Evolutionary conservation across 2,113 vertebrate species (phyloP).

Genomic region (Actinemys pallida): DNA sequence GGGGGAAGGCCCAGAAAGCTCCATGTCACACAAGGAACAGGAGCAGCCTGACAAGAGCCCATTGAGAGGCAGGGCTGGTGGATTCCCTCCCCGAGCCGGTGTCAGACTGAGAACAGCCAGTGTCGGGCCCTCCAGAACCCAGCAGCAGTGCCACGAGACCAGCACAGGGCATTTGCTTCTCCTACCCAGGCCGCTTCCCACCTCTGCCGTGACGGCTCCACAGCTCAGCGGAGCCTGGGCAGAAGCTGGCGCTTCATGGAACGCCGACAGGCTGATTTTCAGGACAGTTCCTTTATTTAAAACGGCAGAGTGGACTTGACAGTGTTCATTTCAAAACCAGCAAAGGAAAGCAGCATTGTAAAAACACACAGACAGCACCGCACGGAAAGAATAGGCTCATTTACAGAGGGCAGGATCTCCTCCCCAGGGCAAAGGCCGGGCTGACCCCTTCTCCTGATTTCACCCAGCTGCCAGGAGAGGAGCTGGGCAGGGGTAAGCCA

Average conservation of each 20-base stretch:
- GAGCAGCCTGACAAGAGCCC: background rate
- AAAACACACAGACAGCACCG: background rate
- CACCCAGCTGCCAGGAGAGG: background rate
- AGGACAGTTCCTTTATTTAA: conserved; percentile 62
- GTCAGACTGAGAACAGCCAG: too few relatives aligned
- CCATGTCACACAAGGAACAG: background rate
- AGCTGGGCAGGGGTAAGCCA: background rate
- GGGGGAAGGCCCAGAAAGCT: background rate
- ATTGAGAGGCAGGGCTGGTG: background rate
- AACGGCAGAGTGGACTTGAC: conserved; percentile 8
- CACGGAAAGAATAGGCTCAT: background rate
- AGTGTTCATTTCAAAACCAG: background rate
- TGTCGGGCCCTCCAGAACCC: too few relatives aligned
- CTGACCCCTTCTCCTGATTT: background rate
- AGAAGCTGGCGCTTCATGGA: background rate
- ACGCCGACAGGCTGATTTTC: background rate
- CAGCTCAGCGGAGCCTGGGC: background rate
- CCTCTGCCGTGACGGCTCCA: background rate
- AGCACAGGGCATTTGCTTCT: rapidly evolving
- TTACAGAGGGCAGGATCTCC: too few relatives aligned
- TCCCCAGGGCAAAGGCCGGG: background rate
- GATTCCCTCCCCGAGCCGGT: too few relatives aligned
- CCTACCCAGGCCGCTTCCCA: background rate
- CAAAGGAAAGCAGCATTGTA: background rate
- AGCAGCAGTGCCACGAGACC: too few relatives aligned